A percentile compares a stretch with the other conserved stretches of the same genome.
phyloP scores from a whole-genome alignment of 64 coral and sea anemone species.

The Montipora efflorescens region DNA sequence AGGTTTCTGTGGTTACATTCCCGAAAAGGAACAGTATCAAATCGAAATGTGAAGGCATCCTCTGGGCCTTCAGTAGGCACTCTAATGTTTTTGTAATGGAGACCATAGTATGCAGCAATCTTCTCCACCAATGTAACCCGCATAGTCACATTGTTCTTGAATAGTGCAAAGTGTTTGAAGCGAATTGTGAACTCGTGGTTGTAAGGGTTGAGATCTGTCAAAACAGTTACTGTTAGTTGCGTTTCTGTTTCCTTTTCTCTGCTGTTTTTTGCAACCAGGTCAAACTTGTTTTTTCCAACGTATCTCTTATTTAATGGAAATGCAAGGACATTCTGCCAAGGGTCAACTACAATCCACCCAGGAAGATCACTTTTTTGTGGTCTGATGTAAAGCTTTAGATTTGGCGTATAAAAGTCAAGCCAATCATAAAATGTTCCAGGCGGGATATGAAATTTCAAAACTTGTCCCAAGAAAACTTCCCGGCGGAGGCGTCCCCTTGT shows the following conservation, averaged over 20 bases:
- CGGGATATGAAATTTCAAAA: constrained; percentile 19
- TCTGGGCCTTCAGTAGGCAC: constrained; percentile 9
- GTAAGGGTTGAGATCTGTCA: background rate
- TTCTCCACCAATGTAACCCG: constrained; percentile 21
- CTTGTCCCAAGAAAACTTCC: constrained; percentile 1
- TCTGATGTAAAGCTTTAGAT: constrained; percentile 17
- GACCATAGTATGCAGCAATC: constrained; percentile 56
- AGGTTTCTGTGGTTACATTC: constrained; percentile 37
- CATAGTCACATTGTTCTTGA: constrained; percentile 22
- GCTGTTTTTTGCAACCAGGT: constrained; percentile 37
- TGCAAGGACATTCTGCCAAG: constrained; percentile 21
- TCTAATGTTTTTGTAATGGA: constrained; percentile 29
- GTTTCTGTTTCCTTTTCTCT: background rate
- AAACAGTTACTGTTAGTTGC: background rate
- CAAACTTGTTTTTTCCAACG: background rate
- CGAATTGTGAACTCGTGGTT: constrained; percentile 55
- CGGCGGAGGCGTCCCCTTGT: background rate
- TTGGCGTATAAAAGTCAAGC: constrained; percentile 38
- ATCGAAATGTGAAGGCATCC: constrained; percentile 40
- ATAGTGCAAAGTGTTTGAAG: constrained; percentile 26
- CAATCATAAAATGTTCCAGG: constrained; percentile 44
- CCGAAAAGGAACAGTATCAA: constrained; percentile 30
- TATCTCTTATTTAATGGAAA: constrained; percentile 20
- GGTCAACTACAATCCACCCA: constrained; percentile 25
- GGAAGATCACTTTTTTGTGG: background rate